Percentiles rank a stretch among this genome's conserved stretches.
Conservation (phyloP, 2,797 vertebrate species). For the Pangasius larnaudii region DNA sequence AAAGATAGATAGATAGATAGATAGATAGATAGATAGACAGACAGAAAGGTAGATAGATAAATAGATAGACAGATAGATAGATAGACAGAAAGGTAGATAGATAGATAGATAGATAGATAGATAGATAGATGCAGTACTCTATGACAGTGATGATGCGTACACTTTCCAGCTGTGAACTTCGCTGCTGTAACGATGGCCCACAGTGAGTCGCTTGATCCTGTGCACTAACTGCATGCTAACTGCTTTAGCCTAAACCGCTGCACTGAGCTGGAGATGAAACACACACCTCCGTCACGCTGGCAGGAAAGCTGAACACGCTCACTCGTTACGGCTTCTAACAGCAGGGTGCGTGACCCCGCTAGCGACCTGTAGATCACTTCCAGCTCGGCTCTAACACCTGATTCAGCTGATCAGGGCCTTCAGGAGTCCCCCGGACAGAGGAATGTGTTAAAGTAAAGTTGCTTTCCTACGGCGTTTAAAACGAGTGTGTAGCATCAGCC, state of each 20-base stretch:
- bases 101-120: not conserved
- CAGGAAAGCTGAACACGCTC: not conserved
- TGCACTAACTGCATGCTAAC: not conserved
- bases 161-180: not conserved
- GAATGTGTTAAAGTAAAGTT: not conserved
- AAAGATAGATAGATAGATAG: not conserved
- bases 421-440: not conserved
- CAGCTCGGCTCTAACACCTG: not conserved
- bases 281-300: not conserved
- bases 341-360: not conserved
- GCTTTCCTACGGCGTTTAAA: not conserved
- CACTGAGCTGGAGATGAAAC: constrained; percentile 6
- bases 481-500: not conserved
- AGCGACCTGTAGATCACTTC: not conserved
- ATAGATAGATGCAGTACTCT: not conserved
- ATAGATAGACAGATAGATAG: not conserved
- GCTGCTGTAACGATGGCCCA: not conserved
- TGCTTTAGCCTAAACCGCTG: not conserved
- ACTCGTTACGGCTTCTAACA: not conserved
- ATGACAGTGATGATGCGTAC: not conserved
- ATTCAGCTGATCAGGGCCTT: not conserved
- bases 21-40: not conserved
- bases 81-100: not conserved
- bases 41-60: not conserved
- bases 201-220: not conserved